phyloP scores from a whole-genome alignment of 2,113 vertebrate genomes.

The Podarcis raffonei region DNA sequence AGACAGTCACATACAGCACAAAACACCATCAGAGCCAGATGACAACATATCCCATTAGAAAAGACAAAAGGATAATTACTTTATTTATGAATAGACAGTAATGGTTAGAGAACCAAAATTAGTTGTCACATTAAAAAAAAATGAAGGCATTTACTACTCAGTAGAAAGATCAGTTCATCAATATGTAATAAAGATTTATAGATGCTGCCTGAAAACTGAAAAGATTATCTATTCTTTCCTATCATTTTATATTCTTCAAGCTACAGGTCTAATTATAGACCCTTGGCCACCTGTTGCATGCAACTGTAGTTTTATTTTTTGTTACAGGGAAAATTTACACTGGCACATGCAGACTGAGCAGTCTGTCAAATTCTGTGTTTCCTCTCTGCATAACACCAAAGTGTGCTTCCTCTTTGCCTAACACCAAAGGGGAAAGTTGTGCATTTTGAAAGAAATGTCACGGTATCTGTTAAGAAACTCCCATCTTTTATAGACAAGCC shows the following conservation, averaged over 20 bases:
- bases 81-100: neutral
- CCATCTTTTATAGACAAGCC: neutral
- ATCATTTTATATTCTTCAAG: neutral
- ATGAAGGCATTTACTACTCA: neutral
- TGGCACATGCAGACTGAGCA: neutral
- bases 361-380: neutral
- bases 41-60: neutral
- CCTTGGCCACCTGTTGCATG: conserved; percentile 1
- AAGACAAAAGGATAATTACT: neutral
- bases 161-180: neutral
- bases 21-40: neutral
- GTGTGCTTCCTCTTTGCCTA: neutral
- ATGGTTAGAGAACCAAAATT: neutral
- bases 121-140: neutral
- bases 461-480: neutral
- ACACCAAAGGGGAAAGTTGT: neutral
- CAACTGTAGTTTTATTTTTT: neutral
- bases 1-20: neutral
- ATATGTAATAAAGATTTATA: neutral
- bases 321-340: neutral
- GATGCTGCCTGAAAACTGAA: neutral
- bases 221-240: neutral
- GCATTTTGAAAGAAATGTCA: neutral
- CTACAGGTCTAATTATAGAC: conserved; percentile 7
- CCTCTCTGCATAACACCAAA: neutral